Conservation (phyloP, 2,888 invertebrate species). For the Standfussiana lucernea region DNA sequence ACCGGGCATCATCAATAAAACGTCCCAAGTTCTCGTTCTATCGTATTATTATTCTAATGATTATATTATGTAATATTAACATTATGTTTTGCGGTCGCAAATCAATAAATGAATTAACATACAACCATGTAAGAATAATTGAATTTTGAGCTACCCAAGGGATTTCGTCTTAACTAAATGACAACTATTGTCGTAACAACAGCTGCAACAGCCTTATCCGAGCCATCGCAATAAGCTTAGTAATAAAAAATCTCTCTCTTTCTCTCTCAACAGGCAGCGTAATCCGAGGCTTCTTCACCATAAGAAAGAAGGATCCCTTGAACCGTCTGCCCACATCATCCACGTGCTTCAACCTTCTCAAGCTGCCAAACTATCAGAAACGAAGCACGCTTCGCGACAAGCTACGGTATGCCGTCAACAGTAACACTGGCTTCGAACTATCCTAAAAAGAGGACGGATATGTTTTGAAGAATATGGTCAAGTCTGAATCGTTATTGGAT, state of each 20-base stretch:
- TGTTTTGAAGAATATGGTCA: conserved; percentile 23
- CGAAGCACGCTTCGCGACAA: conserved; percentile 98
- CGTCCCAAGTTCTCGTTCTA: background rate
- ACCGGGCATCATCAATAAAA: background rate
- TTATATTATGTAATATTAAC: no score
- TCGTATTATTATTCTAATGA: no score
- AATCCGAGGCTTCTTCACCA: conserved; percentile 99
- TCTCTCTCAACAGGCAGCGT: conserved; percentile 94
- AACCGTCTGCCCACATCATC: conserved; percentile 99
- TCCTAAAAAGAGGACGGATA: conserved; percentile 91
- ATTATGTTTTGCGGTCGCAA: background rate
- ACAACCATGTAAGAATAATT: background rate
- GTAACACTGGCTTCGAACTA: conserved; percentile 99
- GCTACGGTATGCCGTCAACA: conserved; percentile 98
- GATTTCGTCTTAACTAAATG: background rate
- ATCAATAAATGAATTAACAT: background rate
- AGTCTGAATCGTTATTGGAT: conserved; percentile 15
- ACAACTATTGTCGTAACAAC: background rate
- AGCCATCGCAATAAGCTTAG: background rate
- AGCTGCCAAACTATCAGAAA: conserved; percentile 99
- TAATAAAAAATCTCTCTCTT: background rate
- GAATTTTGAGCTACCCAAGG: background rate
- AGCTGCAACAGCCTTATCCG: background rate
- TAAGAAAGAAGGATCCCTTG: conserved; percentile 97
- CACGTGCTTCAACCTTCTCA: conserved; percentile 99